phyloP scores from a whole-genome alignment of 2,888 invertebrate species.

The Eumerus sabulonum region DNA sequence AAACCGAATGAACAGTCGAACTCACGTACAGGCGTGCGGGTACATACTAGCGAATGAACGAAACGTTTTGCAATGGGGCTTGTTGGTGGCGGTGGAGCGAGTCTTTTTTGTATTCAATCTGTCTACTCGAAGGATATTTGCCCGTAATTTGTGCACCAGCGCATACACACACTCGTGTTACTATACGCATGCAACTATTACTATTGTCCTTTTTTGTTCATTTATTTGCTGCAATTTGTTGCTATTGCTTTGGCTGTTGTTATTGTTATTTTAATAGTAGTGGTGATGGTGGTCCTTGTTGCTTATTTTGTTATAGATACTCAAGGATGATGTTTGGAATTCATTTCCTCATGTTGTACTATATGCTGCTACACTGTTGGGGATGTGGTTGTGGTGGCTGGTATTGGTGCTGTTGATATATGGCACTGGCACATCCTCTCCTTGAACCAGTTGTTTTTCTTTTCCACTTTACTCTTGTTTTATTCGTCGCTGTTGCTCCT shows the following conservation, averaged over 20 bases:
- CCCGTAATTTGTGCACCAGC: background rate
- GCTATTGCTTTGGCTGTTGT: conserved; percentile 15
- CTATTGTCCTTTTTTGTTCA: too few relatives aligned
- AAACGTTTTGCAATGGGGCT: background rate
- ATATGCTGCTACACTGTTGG: conserved; percentile 41
- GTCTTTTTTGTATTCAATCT: conserved; percentile 42
- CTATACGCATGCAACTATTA: conserved; percentile 60
- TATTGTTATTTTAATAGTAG: too few relatives aligned
- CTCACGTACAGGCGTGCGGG: background rate
- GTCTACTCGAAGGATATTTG: conserved; percentile 59
- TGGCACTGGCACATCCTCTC: conserved; percentile 68
- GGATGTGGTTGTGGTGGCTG: conserved; percentile 61
- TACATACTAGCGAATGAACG: conserved; percentile 2
- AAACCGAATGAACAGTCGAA: conserved; percentile 5
- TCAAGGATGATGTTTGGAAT: conserved; percentile 66
- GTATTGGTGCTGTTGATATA: conserved; percentile 63
- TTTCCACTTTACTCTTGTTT: conserved; percentile 33
- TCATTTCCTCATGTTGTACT: conserved; percentile 66
- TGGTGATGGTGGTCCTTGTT: conserved; percentile 28
- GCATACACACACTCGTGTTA: background rate
- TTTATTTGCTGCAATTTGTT: conserved; percentile 53
- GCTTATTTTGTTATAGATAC: conserved; percentile 65
- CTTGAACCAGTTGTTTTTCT: conserved; percentile 63
- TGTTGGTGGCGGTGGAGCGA: background rate
- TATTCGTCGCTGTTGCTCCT: background rate